phyloP scores from a whole-genome alignment of 1,140 invertebrate species.

The Eupristina koningsbergeri region DNA sequence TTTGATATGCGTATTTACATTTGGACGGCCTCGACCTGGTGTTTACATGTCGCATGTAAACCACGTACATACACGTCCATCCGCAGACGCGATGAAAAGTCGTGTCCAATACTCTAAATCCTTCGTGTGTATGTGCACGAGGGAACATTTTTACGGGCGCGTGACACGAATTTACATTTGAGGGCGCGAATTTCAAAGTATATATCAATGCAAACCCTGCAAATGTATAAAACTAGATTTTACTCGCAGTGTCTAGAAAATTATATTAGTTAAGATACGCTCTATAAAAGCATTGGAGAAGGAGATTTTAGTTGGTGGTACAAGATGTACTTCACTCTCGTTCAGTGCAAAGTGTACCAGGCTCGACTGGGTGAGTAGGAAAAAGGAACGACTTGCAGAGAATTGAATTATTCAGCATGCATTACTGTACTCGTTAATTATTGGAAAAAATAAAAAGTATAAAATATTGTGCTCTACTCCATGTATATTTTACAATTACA shows the following conservation, averaged over 20 bases:
- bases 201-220: too few relatives aligned
- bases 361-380: background rate
- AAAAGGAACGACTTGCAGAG: background rate
- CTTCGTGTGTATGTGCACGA: background rate
- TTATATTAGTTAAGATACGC: background rate
- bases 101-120: background rate
- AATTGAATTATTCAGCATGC: background rate
- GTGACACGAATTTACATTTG: constrained; percentile 18
- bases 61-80: background rate
- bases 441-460: background rate
- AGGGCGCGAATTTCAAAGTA: constrained; percentile 22
- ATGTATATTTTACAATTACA: too few relatives aligned
- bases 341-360: background rate
- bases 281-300: background rate
- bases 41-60: constrained; percentile 10
- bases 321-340: background rate
- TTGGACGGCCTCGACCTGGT: background rate
- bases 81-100: background rate
- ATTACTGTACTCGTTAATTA: background rate
- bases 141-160: background rate
- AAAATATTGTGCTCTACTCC: too few relatives aligned
- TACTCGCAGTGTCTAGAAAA: too few relatives aligned
- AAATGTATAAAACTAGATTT: background rate
- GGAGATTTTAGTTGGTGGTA: background rate
- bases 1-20: constrained; percentile 20